Evolutionary conservation across 1,140 invertebrate species (phyloP).

Genomic region (Anastrepha ludens): DNA sequence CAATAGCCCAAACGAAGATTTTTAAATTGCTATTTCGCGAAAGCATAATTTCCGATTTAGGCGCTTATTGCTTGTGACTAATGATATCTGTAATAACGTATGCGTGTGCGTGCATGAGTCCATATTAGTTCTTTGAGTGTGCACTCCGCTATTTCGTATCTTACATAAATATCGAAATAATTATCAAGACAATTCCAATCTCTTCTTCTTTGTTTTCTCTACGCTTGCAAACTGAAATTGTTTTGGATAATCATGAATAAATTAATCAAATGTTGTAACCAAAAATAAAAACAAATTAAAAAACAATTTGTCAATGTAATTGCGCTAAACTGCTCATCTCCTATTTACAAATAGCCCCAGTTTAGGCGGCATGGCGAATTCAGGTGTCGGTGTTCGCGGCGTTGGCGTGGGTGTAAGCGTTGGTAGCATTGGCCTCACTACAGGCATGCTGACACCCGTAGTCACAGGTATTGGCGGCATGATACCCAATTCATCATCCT

Average conservation of each 20-base stretch:
- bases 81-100: too few species aligned
- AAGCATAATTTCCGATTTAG: too few species aligned
- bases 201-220: conserved; percentile 37
- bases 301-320: background rate
- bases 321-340: background rate
- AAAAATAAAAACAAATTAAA: background rate
- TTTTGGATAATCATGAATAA: conserved; percentile 11
- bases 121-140: too few species aligned
- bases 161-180: conserved; percentile 22
- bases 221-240: conserved; percentile 24
- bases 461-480: conserved; percentile 63
- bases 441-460: conserved; percentile 54
- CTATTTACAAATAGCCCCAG: conserved; percentile 28
- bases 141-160: too few species aligned
- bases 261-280: conserved; percentile 17
- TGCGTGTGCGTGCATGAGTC: too few species aligned
- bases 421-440: conserved; percentile 28
- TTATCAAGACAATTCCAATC: background rate
- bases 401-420: conserved; percentile 58
- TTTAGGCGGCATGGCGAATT: conserved; percentile 49
- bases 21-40: too few species aligned
- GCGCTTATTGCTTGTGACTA: too few species aligned
- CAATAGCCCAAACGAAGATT: too few species aligned
- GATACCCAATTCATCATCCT: conserved; percentile 70
- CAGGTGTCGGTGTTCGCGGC: conserved; percentile 56